These are phyloP conservation scores for Peribatodes rhomboidaria DNA, from an alignment of 2,888 invertebrate species.

Conservation along the genomic window DNA sequence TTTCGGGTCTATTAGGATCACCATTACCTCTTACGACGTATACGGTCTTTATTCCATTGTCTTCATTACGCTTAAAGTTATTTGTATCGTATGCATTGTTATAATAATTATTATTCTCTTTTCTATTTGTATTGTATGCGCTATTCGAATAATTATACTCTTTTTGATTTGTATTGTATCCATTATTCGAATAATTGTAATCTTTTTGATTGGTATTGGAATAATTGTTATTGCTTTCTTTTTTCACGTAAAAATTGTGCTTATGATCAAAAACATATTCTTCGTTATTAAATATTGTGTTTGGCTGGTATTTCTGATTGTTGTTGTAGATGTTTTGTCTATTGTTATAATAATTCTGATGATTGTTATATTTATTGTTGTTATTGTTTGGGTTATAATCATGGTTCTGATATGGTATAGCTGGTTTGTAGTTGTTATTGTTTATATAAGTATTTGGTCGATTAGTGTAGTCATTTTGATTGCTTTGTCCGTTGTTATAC, in stretches of 20 bases:
- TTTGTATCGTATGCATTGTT: slow-evolving; percentile 19
- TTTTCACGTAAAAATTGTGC: slow-evolving; percentile 56
- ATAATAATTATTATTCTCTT: no score
- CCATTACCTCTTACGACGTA: slow-evolving; percentile 81
- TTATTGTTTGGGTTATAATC: slow-evolving; percentile 24
- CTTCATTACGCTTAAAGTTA: slow-evolving; percentile 42
- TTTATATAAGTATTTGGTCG: slow-evolving; percentile 13
- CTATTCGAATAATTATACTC: slow-evolving; percentile 20
- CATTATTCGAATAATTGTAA: slow-evolving; percentile 13
- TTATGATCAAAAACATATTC: slow-evolving; percentile 58
- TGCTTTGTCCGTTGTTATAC: slow-evolving; percentile 23
- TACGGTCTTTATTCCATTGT: slow-evolving; percentile 63
- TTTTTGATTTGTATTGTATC: slow-evolving; percentile 8
- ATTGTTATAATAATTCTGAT: slow-evolving; percentile 38
- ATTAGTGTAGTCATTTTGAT: slow-evolving; percentile 13
- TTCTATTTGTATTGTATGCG: slow-evolving; percentile 13
- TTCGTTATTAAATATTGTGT: slow-evolving; percentile 46
- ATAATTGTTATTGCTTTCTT: slow-evolving; percentile 33
- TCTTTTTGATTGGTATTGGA: slow-evolving; percentile 12
- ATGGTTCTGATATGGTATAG: slow-evolving; percentile 35
- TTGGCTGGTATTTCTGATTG: slow-evolving; percentile 32
- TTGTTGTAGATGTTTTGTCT: slow-evolving; percentile 34
- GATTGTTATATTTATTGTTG: slow-evolving; percentile 14
- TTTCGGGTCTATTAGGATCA: slow-evolving; percentile 79
- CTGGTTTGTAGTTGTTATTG: slow-evolving; percentile 22